phyloP scores from a whole-genome alignment of 2,113 vertebrate genomes.

The Meles meles region DNA sequence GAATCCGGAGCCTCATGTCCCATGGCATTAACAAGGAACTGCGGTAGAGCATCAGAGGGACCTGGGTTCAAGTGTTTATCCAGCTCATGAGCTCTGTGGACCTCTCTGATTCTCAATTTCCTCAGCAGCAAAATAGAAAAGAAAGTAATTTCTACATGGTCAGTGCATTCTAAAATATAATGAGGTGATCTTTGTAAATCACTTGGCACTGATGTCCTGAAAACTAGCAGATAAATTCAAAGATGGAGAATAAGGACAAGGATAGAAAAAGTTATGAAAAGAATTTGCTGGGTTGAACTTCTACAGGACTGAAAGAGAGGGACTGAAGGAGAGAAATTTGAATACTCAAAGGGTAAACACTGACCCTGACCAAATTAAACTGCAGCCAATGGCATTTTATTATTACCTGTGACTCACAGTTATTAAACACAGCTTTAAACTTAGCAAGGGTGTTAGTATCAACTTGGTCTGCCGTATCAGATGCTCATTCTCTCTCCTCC shows the following conservation, averaged over 20 bases:
- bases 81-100: neutral
- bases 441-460: neutral
- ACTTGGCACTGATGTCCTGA: neutral
- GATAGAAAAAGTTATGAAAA: neutral
- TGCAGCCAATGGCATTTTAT: neutral
- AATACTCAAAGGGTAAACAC: neutral
- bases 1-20: neutral
- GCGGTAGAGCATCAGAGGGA: neutral
- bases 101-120: neutral
- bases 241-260: neutral
- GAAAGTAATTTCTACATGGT: neutral
- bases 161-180: neutral
- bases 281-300: neutral
- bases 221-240: neutral
- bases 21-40: neutral
- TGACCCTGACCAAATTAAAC: neutral
- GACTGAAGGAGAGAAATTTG: neutral
- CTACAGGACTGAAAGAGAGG: neutral
- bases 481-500: neutral
- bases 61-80: neutral
- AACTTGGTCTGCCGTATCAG: neutral
- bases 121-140: neutral
- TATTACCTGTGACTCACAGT: neutral
- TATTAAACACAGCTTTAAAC: constrained; percentile 5
- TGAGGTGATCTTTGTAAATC: neutral